Evolutionary conservation across 2,113 vertebrate species (phyloP), one percentile per base, ranked within the genome.

Genomic region (Trachemys scripta): DNA sequence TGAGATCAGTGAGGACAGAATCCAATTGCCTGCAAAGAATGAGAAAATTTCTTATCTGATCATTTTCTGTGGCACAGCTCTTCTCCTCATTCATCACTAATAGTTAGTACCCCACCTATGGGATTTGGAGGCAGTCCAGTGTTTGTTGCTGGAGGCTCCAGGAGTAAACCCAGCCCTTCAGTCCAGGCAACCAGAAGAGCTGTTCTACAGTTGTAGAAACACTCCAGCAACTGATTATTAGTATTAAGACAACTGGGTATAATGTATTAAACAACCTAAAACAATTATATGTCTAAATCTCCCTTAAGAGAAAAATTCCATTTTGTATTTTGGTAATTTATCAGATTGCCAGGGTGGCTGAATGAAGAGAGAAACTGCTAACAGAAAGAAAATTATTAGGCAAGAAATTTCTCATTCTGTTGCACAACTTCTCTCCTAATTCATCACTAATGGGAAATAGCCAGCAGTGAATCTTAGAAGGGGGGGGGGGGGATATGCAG

Each of bases 1-100:
- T 99, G 88, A 99, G 98, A 96, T 99, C 99, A 78, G 98, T 94
- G 14, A 99, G 98, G 51, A 99, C 99, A 20, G 97, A 98, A 96
- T 99, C 99, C 90, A 99, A 95, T 93, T 99, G 98, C 94, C 98
- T 99, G 94, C 80, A 92, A 65, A 92, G 57, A 49, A 87, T 3
- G 83, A 84, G 19, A 38, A 92, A 50, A 35, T 0, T 1, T 1
- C 10, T 57, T 27, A 80, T 57, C 14, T 25, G 45, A 47, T 78
- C 42, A 78, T 0, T 7, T 72, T 75, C 72, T 88, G n/a, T 31
- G 12, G 11, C 35, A 0, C 80, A 80, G 29, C 8, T 75, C n/a
- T 79, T 24, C 50, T 84, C 53, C 53, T 54, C 29, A 24, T 12
- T 42, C 45, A 38, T 10, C 42, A 76, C 14, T 65, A 65, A 65